Evolutionary conservation across 2,797 vertebrate species (phyloP).

Genomic region (Eulemur albifrons): DNA sequence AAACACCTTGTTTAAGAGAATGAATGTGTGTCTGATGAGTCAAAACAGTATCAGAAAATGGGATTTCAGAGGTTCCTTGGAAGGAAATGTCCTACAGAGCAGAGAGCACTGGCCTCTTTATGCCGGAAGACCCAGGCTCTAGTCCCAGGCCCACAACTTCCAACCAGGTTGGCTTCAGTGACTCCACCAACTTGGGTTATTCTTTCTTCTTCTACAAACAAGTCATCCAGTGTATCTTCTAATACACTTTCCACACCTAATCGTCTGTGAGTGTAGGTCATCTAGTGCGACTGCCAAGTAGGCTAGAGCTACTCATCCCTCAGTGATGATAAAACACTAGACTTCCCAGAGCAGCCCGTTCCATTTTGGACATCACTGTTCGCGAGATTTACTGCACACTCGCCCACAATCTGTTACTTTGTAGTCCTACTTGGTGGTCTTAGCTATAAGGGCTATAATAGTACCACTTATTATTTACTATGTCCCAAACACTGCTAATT

Average conservation of each 20-base stretch:
- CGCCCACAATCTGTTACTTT: neutral
- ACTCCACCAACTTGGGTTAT: neutral
- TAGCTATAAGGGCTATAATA: neutral
- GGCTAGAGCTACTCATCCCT: neutral
- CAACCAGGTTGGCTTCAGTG: neutral
- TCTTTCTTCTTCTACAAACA: neutral
- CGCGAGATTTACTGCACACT: neutral
- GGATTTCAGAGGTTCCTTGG: neutral
- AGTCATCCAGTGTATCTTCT: neutral
- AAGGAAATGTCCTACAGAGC: neutral
- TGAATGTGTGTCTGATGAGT: neutral
- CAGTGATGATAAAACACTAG: neutral
- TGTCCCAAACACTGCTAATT: neutral
- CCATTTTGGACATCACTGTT: neutral
- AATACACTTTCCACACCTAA: neutral
- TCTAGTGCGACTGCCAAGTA: neutral
- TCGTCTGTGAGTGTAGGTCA: neutral
- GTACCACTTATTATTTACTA: neutral
- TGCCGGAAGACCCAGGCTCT: too few relatives aligned
- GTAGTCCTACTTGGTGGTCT: neutral
- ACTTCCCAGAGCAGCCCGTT: neutral
- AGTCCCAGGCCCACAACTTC: neutral
- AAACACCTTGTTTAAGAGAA: neutral
- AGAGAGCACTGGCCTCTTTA: neutral
- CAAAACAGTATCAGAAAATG: neutral